Conservation (phyloP, 2,797 vertebrate genomes). For the Sebastes itinus region DNA sequence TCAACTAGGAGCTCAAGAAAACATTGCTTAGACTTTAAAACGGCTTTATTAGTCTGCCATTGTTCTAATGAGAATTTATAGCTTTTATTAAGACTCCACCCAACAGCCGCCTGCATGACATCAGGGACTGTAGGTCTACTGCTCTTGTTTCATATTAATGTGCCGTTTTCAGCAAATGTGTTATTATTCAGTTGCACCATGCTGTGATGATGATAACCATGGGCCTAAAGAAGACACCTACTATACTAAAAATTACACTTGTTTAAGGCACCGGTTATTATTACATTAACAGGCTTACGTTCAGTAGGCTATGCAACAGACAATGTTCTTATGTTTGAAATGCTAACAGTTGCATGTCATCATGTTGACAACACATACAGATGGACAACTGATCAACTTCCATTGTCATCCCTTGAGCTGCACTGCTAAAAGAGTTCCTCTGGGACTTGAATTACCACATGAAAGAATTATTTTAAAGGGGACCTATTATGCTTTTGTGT, state of each 20-base stretch:
- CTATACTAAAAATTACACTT: background rate
- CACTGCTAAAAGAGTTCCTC: background rate
- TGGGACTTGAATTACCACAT: background rate
- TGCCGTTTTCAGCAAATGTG: conserved; percentile 7
- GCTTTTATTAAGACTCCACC: conserved; percentile 50
- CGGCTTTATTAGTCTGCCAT: conserved; percentile 61
- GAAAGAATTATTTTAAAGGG: background rate
- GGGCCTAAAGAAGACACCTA: background rate
- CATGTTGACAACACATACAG: no score
- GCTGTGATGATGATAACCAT: background rate
- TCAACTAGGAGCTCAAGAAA: conserved; percentile 30
- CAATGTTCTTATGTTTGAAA: background rate
- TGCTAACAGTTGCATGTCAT: no score
- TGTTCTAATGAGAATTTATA: conserved; percentile 54
- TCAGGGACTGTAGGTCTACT: conserved; percentile 36
- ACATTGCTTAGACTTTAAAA: conserved; percentile 27
- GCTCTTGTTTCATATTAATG: conserved; percentile 1
- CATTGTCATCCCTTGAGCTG: background rate
- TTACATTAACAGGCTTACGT: background rate
- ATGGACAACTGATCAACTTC: background rate
- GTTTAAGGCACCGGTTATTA: background rate
- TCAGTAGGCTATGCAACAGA: background rate
- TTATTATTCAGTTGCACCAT: background rate
- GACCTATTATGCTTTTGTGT: no score
- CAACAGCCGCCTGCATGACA: conserved; percentile 44